Base-by-base conservation (phyloP, 2,888 invertebrate species). In the Cryptophagus acutangulus region DNA sequence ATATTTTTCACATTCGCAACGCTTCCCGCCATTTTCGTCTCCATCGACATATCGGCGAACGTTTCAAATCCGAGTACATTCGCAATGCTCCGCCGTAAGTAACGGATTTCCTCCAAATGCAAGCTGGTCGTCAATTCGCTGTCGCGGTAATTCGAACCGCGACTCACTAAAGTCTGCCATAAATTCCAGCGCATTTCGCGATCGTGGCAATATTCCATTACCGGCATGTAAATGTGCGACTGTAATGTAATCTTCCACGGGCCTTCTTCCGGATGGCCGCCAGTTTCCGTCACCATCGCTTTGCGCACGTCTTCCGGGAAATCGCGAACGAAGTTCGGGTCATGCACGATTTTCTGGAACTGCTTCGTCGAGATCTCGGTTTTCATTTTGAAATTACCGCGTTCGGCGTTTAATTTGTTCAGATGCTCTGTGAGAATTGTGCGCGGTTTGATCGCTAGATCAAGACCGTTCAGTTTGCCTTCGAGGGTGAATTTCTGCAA, bases 21-120 rank as follows among this genome's bases (percentile, higher is more conserved):
- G 48, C 74, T 82, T 5, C 84, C 87, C 4, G 92, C 90, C 91
- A 95, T 84, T 75, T 93, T 94, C 0, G 91, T 92, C 71, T 87
- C 83, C 89, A 95, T 89, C 24, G 88, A 89, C 83, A 94, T 82
- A 25, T 91, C 83, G 0, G 81, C 84, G 67, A 74, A 94, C 38
- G 77, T 80, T 46, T 84, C 75, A 64, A 80, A 95, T 0, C 94
- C 93, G 6, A 94, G 69, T 9, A 82, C 57, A 49, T 80, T 73
- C 0, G 93, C 92, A 58, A 87, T 81, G 25, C 83, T 79, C 29
- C 71, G 70, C 49, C 89, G 77, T 25, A 78, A 62, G 31, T 65
- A 71, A 24, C 93, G 75, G 37, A 95, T 86, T 59, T 84, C 82
- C 63, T 92, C 89, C 40, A 94, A 67, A 59, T 82, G 71, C 0